Conservation (phyloP, 2,888 invertebrate species). For the Hololepta plana region DNA sequence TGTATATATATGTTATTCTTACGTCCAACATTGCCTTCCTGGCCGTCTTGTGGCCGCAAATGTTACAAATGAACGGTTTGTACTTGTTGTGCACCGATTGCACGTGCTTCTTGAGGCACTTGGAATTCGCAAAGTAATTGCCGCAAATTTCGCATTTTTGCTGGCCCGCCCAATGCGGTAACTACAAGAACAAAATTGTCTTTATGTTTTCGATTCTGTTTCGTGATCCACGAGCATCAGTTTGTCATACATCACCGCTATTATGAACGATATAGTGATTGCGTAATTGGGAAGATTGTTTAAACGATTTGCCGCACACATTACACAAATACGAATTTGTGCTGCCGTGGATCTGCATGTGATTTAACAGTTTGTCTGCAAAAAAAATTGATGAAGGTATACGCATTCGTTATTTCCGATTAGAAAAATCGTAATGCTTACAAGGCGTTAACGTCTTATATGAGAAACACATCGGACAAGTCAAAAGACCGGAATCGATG, state of each 20-base stretch:
- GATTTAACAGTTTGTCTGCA: slow-evolving; percentile 37
- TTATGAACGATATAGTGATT: slow-evolving; percentile 39
- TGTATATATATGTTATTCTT: too few species aligned
- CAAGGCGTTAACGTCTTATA: slow-evolving; percentile 35
- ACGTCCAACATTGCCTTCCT: slow-evolving; percentile 49
- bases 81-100: slow-evolving; percentile 56
- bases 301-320: slow-evolving; percentile 40
- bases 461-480: slow-evolving; percentile 35
- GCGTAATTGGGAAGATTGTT: slow-evolving; percentile 38
- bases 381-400: slow-evolving; percentile 6
- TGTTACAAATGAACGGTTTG: slow-evolving; percentile 54
- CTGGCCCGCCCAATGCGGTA: slow-evolving; percentile 33
- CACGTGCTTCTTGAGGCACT: slow-evolving; percentile 47
- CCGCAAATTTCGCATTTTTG: slow-evolving; percentile 51
- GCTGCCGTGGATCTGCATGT: slow-evolving; percentile 42
- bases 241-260: too few species aligned
- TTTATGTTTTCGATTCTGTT: too few species aligned
- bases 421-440: slow-evolving; percentile 12
- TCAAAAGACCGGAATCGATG: slow-evolving; percentile 37
- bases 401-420: neutral
- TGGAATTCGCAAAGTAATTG: slow-evolving; percentile 47
- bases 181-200: slow-evolving; percentile 12
- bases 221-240: too few species aligned
- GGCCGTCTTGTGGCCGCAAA: slow-evolving; percentile 54
- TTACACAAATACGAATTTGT: slow-evolving; percentile 31